phyloP scores from a whole-genome alignment of 2,797 vertebrate species.

The Phylloscopus collybita region DNA sequence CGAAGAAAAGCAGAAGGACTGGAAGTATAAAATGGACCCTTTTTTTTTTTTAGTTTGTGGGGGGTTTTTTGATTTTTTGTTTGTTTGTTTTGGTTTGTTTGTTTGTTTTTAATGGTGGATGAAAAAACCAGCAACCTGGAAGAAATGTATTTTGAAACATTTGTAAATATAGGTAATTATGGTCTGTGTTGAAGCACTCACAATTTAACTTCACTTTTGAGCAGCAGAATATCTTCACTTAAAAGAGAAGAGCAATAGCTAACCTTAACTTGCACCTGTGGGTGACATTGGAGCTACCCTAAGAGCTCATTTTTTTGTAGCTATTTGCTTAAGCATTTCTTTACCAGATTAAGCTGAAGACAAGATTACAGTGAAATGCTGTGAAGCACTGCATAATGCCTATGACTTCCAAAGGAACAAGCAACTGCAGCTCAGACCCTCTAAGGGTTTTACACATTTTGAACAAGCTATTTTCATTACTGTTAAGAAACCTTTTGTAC shows the following conservation, averaged over 20 bases:
- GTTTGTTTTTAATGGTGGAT: rapidly evolving
- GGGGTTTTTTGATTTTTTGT: no score
- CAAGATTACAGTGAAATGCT: background rate
- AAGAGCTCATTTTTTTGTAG: slow-evolving; percentile 28
- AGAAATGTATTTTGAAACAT: background rate
- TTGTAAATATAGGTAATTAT: background rate
- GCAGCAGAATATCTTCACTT: background rate
- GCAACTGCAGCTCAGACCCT: background rate
- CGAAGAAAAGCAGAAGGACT: background rate
- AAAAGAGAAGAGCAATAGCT: background rate
- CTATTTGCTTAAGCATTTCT: slow-evolving; percentile 42
- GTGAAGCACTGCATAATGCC: background rate
- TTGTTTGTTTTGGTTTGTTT: no score
- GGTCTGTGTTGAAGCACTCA: background rate
- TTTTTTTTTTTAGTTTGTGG: background rate
- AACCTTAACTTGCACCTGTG: slow-evolving; percentile 3
- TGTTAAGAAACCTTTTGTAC: background rate
- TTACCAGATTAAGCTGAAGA: slow-evolving; percentile 27
- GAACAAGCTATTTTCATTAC: background rate
- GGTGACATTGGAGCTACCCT: slow-evolving; percentile 3
- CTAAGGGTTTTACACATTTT: background rate
- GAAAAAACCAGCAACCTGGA: background rate
- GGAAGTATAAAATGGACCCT: background rate
- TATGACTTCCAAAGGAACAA: background rate
- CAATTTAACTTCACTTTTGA: background rate